These are phyloP conservation scores for Apomyelois bistriatella DNA, from an alignment of 2,888 invertebrate species.

Conservation along the genomic window DNA sequence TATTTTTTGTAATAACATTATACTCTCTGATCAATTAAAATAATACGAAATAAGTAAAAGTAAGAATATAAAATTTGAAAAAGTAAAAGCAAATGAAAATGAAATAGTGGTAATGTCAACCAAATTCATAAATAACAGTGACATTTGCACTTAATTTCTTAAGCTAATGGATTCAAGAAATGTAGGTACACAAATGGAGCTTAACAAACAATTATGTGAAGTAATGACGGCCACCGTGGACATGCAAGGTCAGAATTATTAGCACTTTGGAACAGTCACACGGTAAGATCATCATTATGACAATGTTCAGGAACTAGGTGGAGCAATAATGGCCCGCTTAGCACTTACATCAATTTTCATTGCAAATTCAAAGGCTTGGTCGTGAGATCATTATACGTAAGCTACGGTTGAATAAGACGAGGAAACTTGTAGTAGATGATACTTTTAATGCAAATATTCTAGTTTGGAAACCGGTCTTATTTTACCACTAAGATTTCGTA, in stretches of 20 bases:
- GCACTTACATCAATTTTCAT: not conserved
- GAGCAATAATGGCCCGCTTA: not conserved
- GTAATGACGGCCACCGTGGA: not conserved
- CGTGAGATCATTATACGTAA: not conserved
- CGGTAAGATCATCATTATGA: not conserved
- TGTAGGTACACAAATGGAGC: not conserved
- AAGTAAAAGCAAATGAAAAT: too few relatives aligned
- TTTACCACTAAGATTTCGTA: too few relatives aligned
- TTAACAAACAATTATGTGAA: conserved; percentile 1
- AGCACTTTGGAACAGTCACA: conserved; percentile 6
- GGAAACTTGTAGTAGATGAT: not conserved
- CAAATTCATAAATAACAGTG: not conserved
- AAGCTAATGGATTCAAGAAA: too few relatives aligned
- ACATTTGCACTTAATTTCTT: too few relatives aligned
- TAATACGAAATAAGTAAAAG: too few relatives aligned
- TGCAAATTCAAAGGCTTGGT: conserved; percentile 1
- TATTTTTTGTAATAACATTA: too few relatives aligned
- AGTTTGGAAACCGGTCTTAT: too few relatives aligned
- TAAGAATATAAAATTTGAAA: too few relatives aligned
- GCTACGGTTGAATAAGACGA: not conserved
- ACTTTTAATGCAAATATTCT: not conserved
- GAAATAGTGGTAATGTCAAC: not conserved
- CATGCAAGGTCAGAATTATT: conserved; percentile 2
- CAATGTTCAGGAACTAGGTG: conserved; percentile 3
- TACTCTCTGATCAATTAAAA: too few relatives aligned